Evolutionary conservation across 2,113 vertebrate genomes (phyloP).

Genomic region (Heterotis niloticus): DNA sequence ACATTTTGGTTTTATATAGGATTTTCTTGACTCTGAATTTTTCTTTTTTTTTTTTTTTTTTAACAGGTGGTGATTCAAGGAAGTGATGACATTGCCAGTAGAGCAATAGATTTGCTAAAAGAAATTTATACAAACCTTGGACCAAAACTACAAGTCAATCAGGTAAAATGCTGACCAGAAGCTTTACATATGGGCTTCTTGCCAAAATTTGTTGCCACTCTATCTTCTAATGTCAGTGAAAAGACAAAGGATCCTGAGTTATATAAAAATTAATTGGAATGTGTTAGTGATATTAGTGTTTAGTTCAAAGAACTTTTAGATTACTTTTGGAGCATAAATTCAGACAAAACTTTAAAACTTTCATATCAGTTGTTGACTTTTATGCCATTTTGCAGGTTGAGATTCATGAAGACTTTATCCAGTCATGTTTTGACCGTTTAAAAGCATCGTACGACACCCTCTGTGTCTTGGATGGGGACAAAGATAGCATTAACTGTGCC

Average conservation of each 20-base stretch:
- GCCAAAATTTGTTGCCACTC: too few species aligned
- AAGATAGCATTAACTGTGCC: conserved; percentile 97
- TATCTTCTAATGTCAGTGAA: too few species aligned
- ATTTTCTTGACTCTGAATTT: not conserved
- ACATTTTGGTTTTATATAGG: too few species aligned
- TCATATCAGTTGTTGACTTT: not conserved
- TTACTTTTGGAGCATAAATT: too few species aligned
- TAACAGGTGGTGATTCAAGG: conserved; percentile 96
- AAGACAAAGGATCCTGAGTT: too few species aligned
- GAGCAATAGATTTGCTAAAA: conserved; percentile 97
- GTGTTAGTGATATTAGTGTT: too few species aligned
- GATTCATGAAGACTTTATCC: conserved; percentile 98
- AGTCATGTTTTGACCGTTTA: conserved; percentile 97
- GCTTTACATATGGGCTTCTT: too few species aligned
- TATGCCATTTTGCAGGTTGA: conserved; percentile 73
- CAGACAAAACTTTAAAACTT: too few species aligned
- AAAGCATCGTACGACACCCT: conserved; percentile 96
- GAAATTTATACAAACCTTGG: conserved; percentile 99
- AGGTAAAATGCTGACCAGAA: conserved; percentile 63
- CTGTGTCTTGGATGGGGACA: conserved; percentile 96
- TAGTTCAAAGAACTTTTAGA: too few species aligned
- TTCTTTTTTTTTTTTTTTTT: conserved; percentile 5
- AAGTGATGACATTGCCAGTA: conserved; percentile 92
- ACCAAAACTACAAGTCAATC: conserved; percentile 96
- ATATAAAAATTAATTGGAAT: too few species aligned